A percentile compares a stretch with the other conserved stretches of the same genome.
Conservation (phyloP, 2,113 vertebrate genomes). For the Sapajus apella region DNA sequence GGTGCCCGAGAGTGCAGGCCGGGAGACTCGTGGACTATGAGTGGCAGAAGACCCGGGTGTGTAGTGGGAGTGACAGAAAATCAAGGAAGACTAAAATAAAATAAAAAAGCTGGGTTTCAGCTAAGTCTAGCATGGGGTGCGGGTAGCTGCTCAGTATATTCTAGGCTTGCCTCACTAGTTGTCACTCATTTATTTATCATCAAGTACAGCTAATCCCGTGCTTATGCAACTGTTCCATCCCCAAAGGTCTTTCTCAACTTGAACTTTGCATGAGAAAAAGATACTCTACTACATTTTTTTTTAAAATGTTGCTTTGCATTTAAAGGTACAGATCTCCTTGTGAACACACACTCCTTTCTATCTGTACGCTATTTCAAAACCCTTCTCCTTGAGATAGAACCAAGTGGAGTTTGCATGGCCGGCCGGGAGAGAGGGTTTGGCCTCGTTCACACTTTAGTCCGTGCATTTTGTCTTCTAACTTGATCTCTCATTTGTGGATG, state of each 20-base stretch:
- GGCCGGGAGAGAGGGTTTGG: neutral
- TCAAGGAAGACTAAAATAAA: neutral
- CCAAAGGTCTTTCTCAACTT: conserved; percentile 61
- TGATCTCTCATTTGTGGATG: neutral
- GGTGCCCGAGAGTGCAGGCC: neutral
- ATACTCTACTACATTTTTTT: neutral
- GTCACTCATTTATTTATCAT: conserved; percentile 55
- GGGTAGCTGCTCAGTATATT: neutral
- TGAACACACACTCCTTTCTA: accelerated
- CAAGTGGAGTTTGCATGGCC: accelerated
- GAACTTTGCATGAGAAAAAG: conserved; percentile 54
- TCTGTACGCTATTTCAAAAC: neutral
- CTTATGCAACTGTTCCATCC: conserved; percentile 66
- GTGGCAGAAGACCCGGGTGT: neutral
- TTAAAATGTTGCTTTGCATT: neutral
- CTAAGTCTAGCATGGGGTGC: neutral
- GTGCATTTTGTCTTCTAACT: neutral
- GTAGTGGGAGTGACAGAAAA: neutral
- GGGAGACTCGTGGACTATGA: accelerated
- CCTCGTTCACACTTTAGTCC: accelerated
- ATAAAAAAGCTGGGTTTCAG: neutral
- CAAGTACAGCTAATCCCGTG: conserved; percentile 66
- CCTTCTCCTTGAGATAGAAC: accelerated
- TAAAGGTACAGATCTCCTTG: neutral
- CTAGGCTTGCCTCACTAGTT: neutral